Evolutionary conservation across 2,113 vertebrate species (phyloP), one percentile per base, ranked within the genome.

Genomic region (Rhabdornis inornatus): DNA sequence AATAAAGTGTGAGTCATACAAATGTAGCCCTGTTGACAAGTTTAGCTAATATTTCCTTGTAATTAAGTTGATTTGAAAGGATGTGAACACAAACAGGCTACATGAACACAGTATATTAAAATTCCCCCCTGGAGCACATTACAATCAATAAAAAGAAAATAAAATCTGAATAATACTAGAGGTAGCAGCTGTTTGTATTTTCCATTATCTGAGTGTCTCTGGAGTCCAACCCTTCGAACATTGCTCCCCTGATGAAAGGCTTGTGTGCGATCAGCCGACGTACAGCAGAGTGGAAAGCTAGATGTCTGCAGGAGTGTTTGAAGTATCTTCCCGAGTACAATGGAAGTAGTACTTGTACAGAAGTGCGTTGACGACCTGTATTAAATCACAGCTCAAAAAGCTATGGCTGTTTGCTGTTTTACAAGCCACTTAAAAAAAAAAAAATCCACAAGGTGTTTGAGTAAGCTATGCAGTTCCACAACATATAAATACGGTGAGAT

Each of bases 171-270:
- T 97, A 98, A 98, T 97, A 98, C 98, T 98, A 98, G 99, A 99
- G 99, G 99, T 99, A 99, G 99, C 99, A 99, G 99, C 98, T 97
- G 98, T 99, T 99, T 98, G 97, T 97, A 98, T 98, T 98, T 97
- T 97, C 97, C 85, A 96, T 96, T 97, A 97, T 96, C 93, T 42
- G 75, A 97, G 95, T 96, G 95, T 97, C 94, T 97, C 96, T 96
- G 96, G 97, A 97, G 97, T 97, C 96, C 87, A 80, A 95, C 94
- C 90, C 85, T 89, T 96, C 13, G 35, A 94, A 97, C 90, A 90
- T 92, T 92, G 87, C 87, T 96, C 96, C 96, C 95, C 97, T 86
- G 97, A 94, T 90, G 92, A 95, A 96, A 96, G 95, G 95, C 88
- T 93, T 77, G 89, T 93, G 87, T 84, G 92, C 75, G 86, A 87